These are phyloP conservation scores for Heterocephalus glaber DNA, from an alignment of 2,113 vertebrate genomes.

Conservation along the genomic window DNA sequence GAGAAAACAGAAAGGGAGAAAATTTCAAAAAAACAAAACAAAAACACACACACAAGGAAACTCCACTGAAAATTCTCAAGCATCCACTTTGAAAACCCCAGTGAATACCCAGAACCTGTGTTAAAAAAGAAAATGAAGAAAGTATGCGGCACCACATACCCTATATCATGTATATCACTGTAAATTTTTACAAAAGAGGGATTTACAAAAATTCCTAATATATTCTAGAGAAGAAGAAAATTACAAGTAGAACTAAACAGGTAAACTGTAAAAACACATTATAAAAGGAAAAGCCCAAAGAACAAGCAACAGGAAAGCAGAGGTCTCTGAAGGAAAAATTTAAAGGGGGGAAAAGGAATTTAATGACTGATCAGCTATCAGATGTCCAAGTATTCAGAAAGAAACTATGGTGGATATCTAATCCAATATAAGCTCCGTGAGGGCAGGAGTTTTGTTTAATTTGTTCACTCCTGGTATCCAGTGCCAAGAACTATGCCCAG, in stretches of 20 bases:
- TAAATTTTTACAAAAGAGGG: background rate
- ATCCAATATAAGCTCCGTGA: background rate
- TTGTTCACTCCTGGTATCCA: background rate
- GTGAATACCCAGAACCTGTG: background rate
- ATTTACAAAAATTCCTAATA: background rate
- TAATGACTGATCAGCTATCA: background rate
- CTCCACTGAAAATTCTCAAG: background rate
- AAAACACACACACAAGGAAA: background rate
- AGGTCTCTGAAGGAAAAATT: background rate
- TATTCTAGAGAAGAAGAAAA: background rate
- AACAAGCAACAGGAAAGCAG: background rate
- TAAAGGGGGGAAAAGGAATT: background rate
- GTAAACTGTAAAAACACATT: background rate
- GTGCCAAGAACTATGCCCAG: background rate
- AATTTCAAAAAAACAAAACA: background rate
- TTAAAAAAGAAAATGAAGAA: too few species aligned
- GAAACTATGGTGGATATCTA: background rate
- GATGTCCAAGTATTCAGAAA: background rate
- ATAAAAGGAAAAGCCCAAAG: background rate
- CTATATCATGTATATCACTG: background rate
- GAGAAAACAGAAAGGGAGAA: background rate
- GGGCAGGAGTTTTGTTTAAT: background rate
- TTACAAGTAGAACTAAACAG: background rate
- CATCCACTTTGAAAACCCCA: background rate
- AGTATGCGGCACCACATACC: background rate